A percentile compares a stretch with the other conserved stretches of the same genome.
These are phyloP conservation scores for Thecophora atra DNA, from an alignment of 2,888 invertebrate species.

Conservation along the genomic window DNA sequence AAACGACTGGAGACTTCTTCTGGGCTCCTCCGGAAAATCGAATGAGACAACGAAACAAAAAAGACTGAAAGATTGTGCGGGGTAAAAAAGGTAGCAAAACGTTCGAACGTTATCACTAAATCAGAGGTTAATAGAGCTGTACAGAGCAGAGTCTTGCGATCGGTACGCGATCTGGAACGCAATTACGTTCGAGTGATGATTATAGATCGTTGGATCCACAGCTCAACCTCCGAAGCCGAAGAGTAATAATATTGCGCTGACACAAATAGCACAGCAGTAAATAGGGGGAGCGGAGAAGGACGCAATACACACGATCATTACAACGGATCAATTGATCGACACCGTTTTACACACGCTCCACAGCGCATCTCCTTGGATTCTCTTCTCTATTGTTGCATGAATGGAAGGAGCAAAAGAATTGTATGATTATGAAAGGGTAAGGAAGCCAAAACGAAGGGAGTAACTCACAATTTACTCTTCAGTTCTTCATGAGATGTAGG, in stretches of 20 bases:
- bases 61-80: not conserved
- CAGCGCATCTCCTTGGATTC: not conserved
- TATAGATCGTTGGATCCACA: constrained; percentile 31
- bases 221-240: constrained; percentile 14
- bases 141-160: not conserved
- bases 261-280: constrained; percentile 33
- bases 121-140: constrained; percentile 65
- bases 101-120: constrained; percentile 66
- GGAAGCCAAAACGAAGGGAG: not conserved
- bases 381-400: not conserved
- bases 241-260: constrained; percentile 21
- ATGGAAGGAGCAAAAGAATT: not conserved
- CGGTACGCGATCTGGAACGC: constrained; percentile 22
- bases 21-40: too few species aligned
- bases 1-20: not conserved
- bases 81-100: constrained; percentile 36
- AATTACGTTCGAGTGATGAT: constrained; percentile 37
- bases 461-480: not conserved
- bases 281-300: constrained; percentile 25
- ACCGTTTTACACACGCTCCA: constrained; percentile 35
- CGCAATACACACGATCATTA: constrained; percentile 14
- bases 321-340: constrained; percentile 31
- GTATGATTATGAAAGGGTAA: not conserved
- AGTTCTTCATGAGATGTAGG: not conserved
- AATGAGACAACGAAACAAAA: constrained; percentile 2